Evolutionary conservation across 2,888 invertebrate genomes (phyloP).

Genomic region (Mesorhabditis belari): DNA sequence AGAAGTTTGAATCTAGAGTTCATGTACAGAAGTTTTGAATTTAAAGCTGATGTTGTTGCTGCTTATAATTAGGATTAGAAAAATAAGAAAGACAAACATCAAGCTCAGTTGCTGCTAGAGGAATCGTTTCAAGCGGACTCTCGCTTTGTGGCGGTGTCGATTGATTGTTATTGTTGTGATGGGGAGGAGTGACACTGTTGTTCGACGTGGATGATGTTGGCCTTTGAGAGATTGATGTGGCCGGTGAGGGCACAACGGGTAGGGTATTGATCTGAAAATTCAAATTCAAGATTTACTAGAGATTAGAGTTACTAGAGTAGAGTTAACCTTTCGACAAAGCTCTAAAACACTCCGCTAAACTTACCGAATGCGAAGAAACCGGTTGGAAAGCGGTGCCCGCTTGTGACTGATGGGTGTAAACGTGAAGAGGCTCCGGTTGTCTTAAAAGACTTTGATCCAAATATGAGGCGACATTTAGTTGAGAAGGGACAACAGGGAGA

Average conservation of each 20-base stretch:
- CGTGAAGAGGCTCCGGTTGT: background rate
- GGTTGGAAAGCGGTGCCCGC: background rate
- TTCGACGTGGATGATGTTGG: background rate
- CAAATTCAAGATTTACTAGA: background rate
- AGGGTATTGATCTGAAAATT: background rate
- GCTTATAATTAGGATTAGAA: too few relatives aligned
- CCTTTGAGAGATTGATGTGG: background rate
- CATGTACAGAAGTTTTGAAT: too few relatives aligned
- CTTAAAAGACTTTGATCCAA: background rate
- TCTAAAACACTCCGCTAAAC: too few relatives aligned
- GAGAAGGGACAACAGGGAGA: background rate
- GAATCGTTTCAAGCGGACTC: background rate
- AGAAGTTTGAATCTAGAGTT: conserved; percentile 7
- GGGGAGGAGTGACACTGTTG: background rate
- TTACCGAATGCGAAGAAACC: background rate
- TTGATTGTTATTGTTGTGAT: background rate
- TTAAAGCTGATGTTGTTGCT: too few relatives aligned
- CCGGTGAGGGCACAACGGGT: background rate
- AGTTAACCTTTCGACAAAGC: background rate
- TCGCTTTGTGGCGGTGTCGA: background rate
- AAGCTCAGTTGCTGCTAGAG: background rate
- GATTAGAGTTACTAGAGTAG: background rate
- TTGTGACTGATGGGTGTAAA: background rate
- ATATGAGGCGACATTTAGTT: background rate
- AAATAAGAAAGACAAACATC: too few relatives aligned